Evolutionary conservation across 2,888 invertebrate species (phyloP).

Genomic region (Mesorhabditis sp.): DNA sequence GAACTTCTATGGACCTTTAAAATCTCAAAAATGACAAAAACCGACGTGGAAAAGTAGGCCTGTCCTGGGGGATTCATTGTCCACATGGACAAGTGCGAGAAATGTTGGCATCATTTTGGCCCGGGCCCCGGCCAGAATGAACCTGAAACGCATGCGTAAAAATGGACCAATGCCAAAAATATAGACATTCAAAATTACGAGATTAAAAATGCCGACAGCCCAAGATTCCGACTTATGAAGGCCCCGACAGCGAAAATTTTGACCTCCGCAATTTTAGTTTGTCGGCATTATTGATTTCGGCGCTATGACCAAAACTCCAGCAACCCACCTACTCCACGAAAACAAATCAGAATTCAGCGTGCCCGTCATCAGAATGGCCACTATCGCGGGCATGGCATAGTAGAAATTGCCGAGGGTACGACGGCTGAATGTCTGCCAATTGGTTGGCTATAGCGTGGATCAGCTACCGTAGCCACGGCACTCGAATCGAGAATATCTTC

Average conservation of each 20-base stretch:
- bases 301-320: too few relatives aligned
- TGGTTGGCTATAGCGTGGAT: not conserved
- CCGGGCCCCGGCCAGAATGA: slow-evolving; percentile 34
- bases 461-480: slow-evolving; percentile 36
- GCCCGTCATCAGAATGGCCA: slow-evolving; percentile 33
- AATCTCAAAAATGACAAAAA: not conserved
- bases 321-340: slow-evolving; percentile 27
- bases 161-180: not conserved
- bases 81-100: slow-evolving; percentile 31
- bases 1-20: not conserved
- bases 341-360: slow-evolving; percentile 36
- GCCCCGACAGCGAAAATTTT: too few relatives aligned
- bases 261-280: too few relatives aligned
- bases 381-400: slow-evolving; percentile 34
- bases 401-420: slow-evolving; percentile 28
- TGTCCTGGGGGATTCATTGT: slow-evolving; percentile 35
- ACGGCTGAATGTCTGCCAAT: slow-evolving; percentile 28
- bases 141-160: slow-evolving; percentile 15
- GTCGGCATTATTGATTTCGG: too few relatives aligned
- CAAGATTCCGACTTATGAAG: too few relatives aligned
- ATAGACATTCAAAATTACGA: too few relatives aligned
- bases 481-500: slow-evolving; percentile 28
- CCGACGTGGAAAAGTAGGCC: slow-evolving; percentile 31
- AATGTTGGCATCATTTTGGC: slow-evolving; percentile 35
- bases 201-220: too few relatives aligned